phyloP scores from a whole-genome alignment of 2,797 vertebrate species.

The Synaphobranchus kaupii region DNA sequence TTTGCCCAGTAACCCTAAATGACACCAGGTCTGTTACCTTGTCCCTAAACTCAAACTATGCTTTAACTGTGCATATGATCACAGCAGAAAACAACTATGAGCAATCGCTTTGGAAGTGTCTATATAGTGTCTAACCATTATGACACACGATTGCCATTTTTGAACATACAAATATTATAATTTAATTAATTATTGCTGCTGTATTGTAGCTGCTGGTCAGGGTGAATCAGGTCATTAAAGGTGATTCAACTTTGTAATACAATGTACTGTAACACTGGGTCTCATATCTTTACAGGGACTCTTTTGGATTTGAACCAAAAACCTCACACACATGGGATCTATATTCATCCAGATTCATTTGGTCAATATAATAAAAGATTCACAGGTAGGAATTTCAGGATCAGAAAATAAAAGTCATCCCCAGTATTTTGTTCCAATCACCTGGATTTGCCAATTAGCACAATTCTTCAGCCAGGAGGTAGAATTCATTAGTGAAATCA shows the following conservation, averaged over 20 bases:
- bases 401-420: too few species aligned
- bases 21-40: neutral
- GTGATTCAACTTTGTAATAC: neutral
- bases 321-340: neutral
- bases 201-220: neutral
- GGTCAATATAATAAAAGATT: neutral
- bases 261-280: neutral
- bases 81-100: neutral
- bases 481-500: too few species aligned
- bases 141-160: neutral
- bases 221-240: neutral
- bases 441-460: too few species aligned
- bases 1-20: neutral
- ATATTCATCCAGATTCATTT: neutral
- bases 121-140: neutral
- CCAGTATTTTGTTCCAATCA: too few species aligned
- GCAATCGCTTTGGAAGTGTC: neutral
- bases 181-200: neutral
- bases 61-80: neutral
- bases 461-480: too few species aligned
- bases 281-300: neutral
- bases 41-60: neutral
- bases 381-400: too few species aligned
- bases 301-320: neutral
- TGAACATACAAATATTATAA: neutral